Evolutionary conservation across 2,888 invertebrate genomes (phyloP).

Genomic region (Drosophila seclusa): DNA sequence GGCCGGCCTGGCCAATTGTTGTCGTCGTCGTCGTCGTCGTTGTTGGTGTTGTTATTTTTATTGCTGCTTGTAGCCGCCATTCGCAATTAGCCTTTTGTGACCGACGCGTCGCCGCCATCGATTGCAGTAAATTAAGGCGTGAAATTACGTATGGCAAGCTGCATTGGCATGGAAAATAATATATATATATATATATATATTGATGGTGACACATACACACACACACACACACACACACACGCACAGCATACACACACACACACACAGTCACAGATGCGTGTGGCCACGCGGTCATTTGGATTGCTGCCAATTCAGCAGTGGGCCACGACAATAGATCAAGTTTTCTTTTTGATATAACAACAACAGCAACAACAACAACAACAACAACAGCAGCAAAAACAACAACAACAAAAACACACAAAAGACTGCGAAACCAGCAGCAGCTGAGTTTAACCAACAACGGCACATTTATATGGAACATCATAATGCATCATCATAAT

Average conservation of each 20-base stretch:
- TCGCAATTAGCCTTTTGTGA: conserved; percentile 70
- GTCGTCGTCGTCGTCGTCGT: background rate
- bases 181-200: background rate
- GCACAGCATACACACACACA: conserved; percentile 9
- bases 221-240: background rate
- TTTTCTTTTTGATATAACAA: conserved; percentile 1
- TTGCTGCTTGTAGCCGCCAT: conserved; percentile 32
- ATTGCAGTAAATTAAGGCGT: conserved; percentile 70
- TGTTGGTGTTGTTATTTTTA: conserved; percentile 12
- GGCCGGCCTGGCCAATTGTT: conserved; percentile 32
- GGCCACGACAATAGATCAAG: conserved; percentile 14
- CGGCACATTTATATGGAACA: conserved; percentile 5
- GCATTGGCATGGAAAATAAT: conserved; percentile 28
- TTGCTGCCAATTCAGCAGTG: conserved; percentile 32
- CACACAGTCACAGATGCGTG: background rate
- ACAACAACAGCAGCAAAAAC: background rate
- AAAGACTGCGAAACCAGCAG: no score
- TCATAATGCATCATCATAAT: background rate
- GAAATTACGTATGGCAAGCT: conserved; percentile 52
- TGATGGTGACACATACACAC: conserved; percentile 30
- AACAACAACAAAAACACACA: no score
- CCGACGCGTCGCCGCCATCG: conserved; percentile 58
- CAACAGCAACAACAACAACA: no score
- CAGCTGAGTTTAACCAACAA: background rate
- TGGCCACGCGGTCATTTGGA: conserved; percentile 46